Percentiles rank a stretch among this genome's conserved stretches.
phyloP scores from a whole-genome alignment of 2,888 invertebrate genomes.

The Adineta ricciae region DNA sequence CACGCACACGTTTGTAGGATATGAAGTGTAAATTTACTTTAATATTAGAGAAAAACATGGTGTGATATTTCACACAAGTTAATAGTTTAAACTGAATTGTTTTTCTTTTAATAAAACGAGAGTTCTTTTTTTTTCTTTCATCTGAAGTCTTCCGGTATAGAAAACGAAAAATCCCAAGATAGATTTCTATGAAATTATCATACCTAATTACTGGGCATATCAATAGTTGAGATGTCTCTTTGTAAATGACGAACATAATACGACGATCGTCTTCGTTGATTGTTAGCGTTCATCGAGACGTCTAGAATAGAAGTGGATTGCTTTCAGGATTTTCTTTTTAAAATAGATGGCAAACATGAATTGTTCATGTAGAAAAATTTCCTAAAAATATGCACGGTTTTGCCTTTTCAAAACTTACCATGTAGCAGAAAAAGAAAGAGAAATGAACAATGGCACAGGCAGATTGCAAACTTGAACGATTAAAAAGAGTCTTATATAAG shows the following conservation, averaged over 20 bases:
- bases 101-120: not conserved
- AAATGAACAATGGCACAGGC: not conserved
- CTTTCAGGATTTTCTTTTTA: not conserved
- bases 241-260: not conserved
- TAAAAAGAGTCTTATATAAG: not conserved
- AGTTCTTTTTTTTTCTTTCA: too few relatives aligned
- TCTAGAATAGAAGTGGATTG: not conserved
- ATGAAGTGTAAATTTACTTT: slow-evolving; percentile 5
- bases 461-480: not conserved
- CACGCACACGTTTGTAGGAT: not conserved
- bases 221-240: not conserved
- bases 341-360: not conserved
- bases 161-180: too few relatives aligned
- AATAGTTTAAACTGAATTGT: not conserved
- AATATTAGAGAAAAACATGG: not conserved
- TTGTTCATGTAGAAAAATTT: not conserved
- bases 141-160: too few relatives aligned
- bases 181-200: not conserved
- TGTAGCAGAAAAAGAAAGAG: not conserved
- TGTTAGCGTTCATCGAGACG: not conserved
- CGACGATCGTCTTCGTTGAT: not conserved
- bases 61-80: not conserved
- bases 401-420: not conserved
- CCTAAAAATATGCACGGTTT: not conserved
- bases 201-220: not conserved